These are phyloP conservation scores for Pelochelys cantorii DNA, from an alignment of 2,797 vertebrate species.

Conservation along the genomic window DNA sequence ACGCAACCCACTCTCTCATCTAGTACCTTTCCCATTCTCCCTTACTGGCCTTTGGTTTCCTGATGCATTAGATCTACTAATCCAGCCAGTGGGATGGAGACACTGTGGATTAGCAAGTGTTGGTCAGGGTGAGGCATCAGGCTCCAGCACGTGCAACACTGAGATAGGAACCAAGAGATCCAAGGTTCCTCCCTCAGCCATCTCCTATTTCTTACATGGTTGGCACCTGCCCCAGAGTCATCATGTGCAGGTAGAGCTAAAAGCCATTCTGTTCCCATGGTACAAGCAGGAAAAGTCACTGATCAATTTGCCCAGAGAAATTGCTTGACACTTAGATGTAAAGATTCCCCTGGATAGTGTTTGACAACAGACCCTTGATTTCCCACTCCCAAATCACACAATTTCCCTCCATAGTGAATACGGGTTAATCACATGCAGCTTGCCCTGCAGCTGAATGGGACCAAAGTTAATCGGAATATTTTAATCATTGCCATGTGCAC, in stretches of 20 bases:
- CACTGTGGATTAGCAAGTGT: neutral
- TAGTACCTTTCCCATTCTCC: neutral
- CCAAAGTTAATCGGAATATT: neutral
- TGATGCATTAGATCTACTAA: rapidly evolving
- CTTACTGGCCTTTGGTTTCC: too few species aligned
- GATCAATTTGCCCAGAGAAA: rapidly evolving
- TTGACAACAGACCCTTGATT: neutral
- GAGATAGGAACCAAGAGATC: neutral
- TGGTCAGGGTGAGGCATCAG: neutral
- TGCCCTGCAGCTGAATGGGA: neutral
- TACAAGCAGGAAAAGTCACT: neutral
- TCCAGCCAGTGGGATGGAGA: neutral
- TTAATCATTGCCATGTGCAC: neutral
- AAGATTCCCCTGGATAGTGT: neutral
- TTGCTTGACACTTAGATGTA: neutral
- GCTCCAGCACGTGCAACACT: neutral
- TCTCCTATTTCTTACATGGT: neutral
- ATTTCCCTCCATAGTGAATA: neutral
- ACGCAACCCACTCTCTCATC: neutral
- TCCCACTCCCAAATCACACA: neutral
- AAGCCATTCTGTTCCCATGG: neutral
- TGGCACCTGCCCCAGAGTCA: neutral
- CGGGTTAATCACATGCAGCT: neutral
- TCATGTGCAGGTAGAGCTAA: neutral
- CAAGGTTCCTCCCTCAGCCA: neutral